Evolutionary conservation across 1,140 invertebrate species (phyloP), one percentile per base, ranked within the genome.

Genomic region (Pteromalus puparum): DNA sequence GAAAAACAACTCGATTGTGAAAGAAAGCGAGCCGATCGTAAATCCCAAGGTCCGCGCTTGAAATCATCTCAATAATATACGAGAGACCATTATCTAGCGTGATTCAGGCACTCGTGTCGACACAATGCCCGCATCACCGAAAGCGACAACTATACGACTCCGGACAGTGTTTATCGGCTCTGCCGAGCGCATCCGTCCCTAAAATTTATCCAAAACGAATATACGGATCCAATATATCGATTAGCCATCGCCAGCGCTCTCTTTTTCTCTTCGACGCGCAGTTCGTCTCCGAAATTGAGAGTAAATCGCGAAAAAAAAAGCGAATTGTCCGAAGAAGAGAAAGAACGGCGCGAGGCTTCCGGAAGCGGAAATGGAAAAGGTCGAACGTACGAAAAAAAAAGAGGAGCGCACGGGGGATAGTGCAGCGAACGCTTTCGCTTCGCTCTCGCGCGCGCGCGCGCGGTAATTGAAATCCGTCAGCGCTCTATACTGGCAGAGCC

Each of bases 181-280:
- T 18, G 38, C 38, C 30, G 30, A n/a, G 34, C 34, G 38, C 77
- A 42, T 67, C 65, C 67, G 67, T 10, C 13, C 38, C 18, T 46
- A 80, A 80, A 80, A 80, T 80, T 80, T 70, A 68, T 4, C 3
- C 12, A 48, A 80, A 70, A 68, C 38, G 34, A 46, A 70, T 38
- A 18, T 48, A 48, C 10, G 1, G 3, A 48, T 48, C 15, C 46
- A 15, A 15, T 13, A 5, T 18, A 81, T 81, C 79, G 79, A 73
- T 81, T 73, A 81, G 79, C 70, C 42, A 61, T 80, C 70, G 15
- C n/a, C n/a, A 46, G 24, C 10, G 28, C n/a, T 10, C 34, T 42
- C 7, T 9, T 42, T 42, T 9, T 34, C 65, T 34, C 30, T 34
- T 5, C n/a, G n/a, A n/a, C n/a, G n/a, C n/a, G n/a, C n/a, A n/a